A percentile compares a stretch with the other conserved stretches of the same genome.
Conservation (phyloP, 2,113 vertebrate species). For the Tychaedon coryphoeus region DNA sequence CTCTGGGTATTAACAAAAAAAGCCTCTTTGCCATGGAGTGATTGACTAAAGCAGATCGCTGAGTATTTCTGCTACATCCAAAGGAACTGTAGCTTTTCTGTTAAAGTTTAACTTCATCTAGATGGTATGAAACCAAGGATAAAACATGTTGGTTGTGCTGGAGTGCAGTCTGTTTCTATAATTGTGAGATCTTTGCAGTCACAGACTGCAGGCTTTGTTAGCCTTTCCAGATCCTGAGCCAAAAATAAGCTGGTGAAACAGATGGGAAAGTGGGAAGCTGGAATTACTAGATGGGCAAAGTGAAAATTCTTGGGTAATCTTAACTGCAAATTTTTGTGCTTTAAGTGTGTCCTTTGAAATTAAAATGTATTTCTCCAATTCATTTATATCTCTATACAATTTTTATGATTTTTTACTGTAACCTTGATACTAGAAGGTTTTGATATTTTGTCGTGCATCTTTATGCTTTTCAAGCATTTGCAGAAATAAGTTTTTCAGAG, state of each 20-base stretch:
- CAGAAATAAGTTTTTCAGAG: neutral
- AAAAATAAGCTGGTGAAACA: constrained; percentile 54
- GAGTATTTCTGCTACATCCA: neutral
- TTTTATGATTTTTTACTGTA: neutral
- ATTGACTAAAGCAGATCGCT: neutral
- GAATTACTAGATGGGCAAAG: constrained; percentile 3
- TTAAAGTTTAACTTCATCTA: constrained; percentile 27
- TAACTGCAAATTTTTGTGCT: neutral
- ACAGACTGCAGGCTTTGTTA: constrained; percentile 34
- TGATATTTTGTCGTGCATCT: neutral
- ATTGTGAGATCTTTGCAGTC: neutral
- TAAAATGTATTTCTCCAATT: neutral
- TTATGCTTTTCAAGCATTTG: neutral
- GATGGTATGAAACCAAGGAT: constrained; percentile 18
- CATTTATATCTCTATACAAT: neutral
- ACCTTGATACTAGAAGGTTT: neutral
- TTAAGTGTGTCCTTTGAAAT: neutral
- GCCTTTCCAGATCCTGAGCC: constrained; percentile 23
- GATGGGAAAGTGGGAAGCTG: constrained; percentile 44
- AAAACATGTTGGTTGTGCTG: neutral
- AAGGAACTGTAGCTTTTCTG: constrained; percentile 13
- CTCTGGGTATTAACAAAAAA: neutral
- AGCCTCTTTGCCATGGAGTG: neutral
- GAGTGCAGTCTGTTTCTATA: constrained; percentile 17
- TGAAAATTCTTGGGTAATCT: neutral